Conservation (phyloP, 2,797 vertebrate genomes). For the Tinamus major region DNA sequence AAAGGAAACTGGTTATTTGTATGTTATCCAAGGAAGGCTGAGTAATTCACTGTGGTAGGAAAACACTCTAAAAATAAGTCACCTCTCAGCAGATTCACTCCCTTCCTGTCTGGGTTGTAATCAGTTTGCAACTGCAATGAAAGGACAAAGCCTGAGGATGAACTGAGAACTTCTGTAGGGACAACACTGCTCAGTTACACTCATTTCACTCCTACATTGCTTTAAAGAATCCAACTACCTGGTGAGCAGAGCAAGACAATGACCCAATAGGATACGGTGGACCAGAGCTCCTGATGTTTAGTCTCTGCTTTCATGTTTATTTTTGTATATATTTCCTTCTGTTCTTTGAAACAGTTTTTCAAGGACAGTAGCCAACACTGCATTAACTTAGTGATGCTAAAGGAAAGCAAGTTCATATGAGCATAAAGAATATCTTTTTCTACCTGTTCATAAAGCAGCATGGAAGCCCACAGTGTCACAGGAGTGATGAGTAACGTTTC, state of each 20-base stretch:
- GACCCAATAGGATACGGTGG: conserved; percentile 72
- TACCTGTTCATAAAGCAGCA: not conserved
- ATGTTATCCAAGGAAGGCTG: conserved; percentile 79
- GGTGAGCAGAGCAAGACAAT: conserved; percentile 45
- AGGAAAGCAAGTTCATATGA: conserved; percentile 20
- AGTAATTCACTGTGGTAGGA: conserved; percentile 70
- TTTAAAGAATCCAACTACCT: conserved; percentile 56
- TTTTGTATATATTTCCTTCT: conserved; percentile 74
- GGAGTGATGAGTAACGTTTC: not conserved
- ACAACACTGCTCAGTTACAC: conserved; percentile 28
- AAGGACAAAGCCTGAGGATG: conserved; percentile 54
- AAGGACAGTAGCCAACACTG: conserved; percentile 9
- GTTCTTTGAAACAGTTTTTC: conserved; percentile 65
- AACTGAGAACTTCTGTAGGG: conserved; percentile 35
- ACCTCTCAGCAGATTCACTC: conserved; percentile 73
- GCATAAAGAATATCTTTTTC: not conserved
- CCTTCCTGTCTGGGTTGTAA: conserved; percentile 75
- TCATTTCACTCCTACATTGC: conserved; percentile 9
- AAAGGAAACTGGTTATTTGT: conserved; percentile 77
- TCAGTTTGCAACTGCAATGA: conserved; percentile 38
- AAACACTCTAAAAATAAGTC: conserved; percentile 75
- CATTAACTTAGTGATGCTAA: not conserved
- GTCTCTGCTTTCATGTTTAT: conserved; percentile 74
- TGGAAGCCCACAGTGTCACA: not conserved
- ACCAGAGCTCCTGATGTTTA: conserved; percentile 59